A percentile compares a stretch with the other conserved stretches of the same genome.
Conservation (phyloP, 2,113 vertebrate species). For the Campylomormyrus tamandua region DNA sequence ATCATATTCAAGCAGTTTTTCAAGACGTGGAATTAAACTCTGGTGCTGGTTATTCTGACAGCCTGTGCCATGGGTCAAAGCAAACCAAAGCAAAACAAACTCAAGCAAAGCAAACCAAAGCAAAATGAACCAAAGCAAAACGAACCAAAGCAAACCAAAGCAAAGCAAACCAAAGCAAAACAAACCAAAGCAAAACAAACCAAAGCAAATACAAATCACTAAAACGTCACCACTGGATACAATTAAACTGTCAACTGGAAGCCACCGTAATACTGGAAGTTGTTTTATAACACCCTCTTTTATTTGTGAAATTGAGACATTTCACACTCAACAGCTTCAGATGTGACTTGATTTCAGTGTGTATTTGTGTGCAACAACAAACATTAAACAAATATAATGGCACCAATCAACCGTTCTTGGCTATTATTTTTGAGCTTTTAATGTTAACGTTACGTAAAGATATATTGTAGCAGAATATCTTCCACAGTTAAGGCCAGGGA, state of each 20-base stretch:
- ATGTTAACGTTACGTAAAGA: neutral
- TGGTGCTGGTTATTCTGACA: neutral
- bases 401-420: neutral
- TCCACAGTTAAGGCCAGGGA: neutral
- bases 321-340: neutral
- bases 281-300: neutral
- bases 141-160: neutral
- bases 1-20: constrained; percentile 71
- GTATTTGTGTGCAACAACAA: neutral
- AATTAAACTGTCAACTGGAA: neutral
- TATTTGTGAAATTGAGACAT: neutral
- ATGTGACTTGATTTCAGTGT: neutral
- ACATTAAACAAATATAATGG: neutral
- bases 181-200: neutral
- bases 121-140: no score
- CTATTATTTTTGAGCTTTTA: neutral
- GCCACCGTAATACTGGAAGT: neutral
- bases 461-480: neutral
- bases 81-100: no score
- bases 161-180: neutral
- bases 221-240: neutral
- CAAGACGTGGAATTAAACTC: constrained; percentile 51
- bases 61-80: neutral
- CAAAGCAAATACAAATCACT: neutral
- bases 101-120: no score